These are phyloP conservation scores for Chelon auratus DNA, from an alignment of 2,797 vertebrate genomes.

Conservation along the genomic window DNA sequence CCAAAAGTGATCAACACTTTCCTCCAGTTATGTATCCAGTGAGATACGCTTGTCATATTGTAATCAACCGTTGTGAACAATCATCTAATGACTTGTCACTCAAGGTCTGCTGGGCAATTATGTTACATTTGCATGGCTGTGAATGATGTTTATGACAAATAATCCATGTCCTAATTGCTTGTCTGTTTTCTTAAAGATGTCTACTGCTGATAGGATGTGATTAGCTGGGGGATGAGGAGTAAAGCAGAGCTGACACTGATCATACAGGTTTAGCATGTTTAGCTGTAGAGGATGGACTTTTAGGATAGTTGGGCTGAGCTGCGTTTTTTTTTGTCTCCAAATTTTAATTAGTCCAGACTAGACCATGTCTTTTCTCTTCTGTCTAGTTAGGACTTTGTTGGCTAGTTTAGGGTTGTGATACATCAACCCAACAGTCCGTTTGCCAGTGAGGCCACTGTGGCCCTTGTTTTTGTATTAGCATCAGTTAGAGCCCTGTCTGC, in stretches of 20 bases:
- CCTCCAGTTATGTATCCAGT: conserved; percentile 76
- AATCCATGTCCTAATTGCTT: conserved; percentile 85
- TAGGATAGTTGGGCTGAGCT: neutral
- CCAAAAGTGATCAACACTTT: conserved; percentile 78
- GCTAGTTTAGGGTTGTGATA: no score
- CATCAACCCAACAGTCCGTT: no score
- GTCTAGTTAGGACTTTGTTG: no score
- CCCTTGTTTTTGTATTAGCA: no score
- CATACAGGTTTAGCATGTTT: conserved; percentile 52
- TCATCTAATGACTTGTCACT: conserved; percentile 89
- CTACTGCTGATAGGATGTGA: conserved; percentile 78
- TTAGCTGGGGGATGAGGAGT: conserved; percentile 72
- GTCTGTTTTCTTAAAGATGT: conserved; percentile 83
- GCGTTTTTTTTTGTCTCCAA: neutral
- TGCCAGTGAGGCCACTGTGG: no score
- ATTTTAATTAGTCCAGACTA: no score
- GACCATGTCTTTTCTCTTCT: no score
- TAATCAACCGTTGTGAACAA: conserved; percentile 87
- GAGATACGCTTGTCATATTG: conserved; percentile 79
- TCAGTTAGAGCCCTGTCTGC: no score
- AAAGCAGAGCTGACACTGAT: conserved; percentile 56
- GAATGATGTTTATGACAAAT: conserved; percentile 87
- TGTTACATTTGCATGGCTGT: conserved; percentile 85
- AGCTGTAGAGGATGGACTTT: conserved; percentile 30
- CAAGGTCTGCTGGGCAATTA: conserved; percentile 87